Percentiles rank a stretch among this genome's conserved stretches.
Conservation (phyloP, 2,888 invertebrate species). For the Orchesella flavescens region DNA sequence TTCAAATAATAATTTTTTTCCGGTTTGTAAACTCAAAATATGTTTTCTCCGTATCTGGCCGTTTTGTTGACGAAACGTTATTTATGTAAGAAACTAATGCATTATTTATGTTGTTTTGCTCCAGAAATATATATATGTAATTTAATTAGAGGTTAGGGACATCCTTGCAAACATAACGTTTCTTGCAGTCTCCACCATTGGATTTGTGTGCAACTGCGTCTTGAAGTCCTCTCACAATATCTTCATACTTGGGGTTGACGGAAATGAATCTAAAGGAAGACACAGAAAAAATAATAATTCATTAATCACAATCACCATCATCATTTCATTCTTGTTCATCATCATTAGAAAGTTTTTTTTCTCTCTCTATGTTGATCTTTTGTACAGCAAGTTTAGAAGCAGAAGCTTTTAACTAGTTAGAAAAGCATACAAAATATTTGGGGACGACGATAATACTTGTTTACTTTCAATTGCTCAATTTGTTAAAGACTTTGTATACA, state of each 20-base stretch:
- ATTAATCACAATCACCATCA: not conserved
- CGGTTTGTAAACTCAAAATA: not conserved
- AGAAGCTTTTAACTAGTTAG: not conserved
- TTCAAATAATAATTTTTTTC: not conserved
- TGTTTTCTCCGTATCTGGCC: conserved; percentile 11
- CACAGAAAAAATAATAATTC: conserved; percentile 40
- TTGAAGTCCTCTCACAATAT: conserved; percentile 79
- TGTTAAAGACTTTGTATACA: not conserved
- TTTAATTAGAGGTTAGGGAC: conserved; percentile 68
- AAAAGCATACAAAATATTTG: not conserved
- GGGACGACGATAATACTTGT: not conserved
- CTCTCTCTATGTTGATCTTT: not conserved
- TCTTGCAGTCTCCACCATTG: conserved; percentile 77
- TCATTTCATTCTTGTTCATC: not conserved
- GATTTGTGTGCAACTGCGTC: conserved; percentile 82
- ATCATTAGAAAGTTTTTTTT: conserved; percentile 32
- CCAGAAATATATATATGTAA: conserved; percentile 25
- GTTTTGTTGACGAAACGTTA: conserved; percentile 4
- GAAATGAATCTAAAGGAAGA: conserved; percentile 76
- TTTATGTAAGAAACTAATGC: not conserved
- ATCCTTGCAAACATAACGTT: conserved; percentile 72
- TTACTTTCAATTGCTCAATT: conserved; percentile 10
- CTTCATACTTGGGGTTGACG: conserved; percentile 79
- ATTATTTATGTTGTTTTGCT: not conserved
- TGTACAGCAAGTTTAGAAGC: not conserved